Percentiles rank a stretch among this genome's conserved stretches.
These are phyloP conservation scores for Eucera pruinosa DNA, from an alignment of 2,888 invertebrate species.

Conservation along the genomic window DNA sequence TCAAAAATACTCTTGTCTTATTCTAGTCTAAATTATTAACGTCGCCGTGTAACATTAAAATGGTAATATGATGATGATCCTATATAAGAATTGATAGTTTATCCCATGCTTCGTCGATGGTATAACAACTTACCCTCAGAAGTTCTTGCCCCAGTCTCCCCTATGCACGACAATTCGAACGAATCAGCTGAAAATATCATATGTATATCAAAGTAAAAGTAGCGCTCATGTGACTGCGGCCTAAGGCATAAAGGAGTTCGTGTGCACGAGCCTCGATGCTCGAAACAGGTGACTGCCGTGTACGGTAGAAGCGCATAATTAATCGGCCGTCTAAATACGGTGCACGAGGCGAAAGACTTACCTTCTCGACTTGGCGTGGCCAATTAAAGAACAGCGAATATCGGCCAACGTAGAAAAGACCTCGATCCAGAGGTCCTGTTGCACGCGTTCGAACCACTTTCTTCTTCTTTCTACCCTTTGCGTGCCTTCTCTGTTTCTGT, in stretches of 20 bases:
- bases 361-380: slow-evolving; percentile 42
- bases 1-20: no score
- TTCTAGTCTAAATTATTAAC: no score
- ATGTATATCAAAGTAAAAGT: no score
- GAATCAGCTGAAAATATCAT: no score
- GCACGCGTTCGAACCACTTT: slow-evolving; percentile 47
- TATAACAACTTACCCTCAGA: no score
- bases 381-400: slow-evolving; percentile 62
- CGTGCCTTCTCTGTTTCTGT: not conserved
- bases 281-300: slow-evolving; percentile 66
- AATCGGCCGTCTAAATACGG: slow-evolving; percentile 76
- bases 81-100: no score
- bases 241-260: slow-evolving; percentile 55
- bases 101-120: no score
- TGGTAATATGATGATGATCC: no score
- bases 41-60: no score
- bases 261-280: slow-evolving; percentile 41
- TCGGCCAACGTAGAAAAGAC: slow-evolving; percentile 46
- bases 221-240: no score
- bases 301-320: slow-evolving; percentile 76
- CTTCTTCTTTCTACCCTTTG: slow-evolving; percentile 25
- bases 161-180: no score
- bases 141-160: no score
- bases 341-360: slow-evolving; percentile 56
- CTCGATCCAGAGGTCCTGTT: slow-evolving; percentile 29